Percentiles rank a stretch among this genome's conserved stretches.
Evolutionary conservation across 2,113 vertebrate genomes (phyloP).

Genomic region (Cepphus grylle): DNA sequence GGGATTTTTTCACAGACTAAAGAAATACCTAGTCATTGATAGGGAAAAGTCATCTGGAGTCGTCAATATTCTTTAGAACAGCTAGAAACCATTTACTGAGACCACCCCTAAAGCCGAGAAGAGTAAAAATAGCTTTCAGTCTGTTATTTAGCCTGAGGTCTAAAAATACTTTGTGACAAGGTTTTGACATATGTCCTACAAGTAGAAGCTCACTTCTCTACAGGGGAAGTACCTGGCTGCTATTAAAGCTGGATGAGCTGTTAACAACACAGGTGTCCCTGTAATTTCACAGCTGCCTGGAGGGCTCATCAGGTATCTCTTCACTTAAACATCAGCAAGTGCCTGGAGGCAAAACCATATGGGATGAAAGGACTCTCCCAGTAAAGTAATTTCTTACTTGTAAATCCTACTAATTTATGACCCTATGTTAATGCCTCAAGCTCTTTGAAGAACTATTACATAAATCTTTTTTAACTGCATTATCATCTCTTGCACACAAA

Average conservation of each 20-base stretch:
- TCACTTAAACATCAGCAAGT: constrained; percentile 16
- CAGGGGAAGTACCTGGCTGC: background rate
- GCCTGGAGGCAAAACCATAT: background rate
- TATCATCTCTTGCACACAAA: constrained; percentile 68
- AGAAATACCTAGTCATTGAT: background rate
- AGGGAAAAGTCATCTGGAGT: background rate
- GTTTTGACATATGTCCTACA: constrained; percentile 24
- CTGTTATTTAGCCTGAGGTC: constrained; percentile 17
- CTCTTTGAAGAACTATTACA: constrained; percentile 67
- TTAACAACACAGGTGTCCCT: constrained; percentile 6
- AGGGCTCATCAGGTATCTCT: constrained; percentile 17
- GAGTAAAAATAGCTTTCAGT: constrained; percentile 9
- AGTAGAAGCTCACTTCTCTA: background rate
- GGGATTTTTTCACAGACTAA: background rate
- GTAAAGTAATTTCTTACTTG: constrained; percentile 47
- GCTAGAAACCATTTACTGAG: constrained; percentile 43
- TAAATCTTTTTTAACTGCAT: constrained; percentile 74
- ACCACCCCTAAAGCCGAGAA: background rate
- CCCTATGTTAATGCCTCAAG: constrained; percentile 43
- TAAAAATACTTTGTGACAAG: constrained; percentile 26
- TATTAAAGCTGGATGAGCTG: constrained; percentile 9
- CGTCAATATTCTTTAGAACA: constrained; percentile 32
- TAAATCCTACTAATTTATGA: constrained; percentile 68
- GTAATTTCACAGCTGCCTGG: constrained; percentile 31
- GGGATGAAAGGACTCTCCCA: constrained; percentile 31